Percentiles rank a stretch among this genome's conserved stretches.
Evolutionary conservation across 2,797 vertebrate species (phyloP).

Genomic region (Spinus olivaceus): DNA sequence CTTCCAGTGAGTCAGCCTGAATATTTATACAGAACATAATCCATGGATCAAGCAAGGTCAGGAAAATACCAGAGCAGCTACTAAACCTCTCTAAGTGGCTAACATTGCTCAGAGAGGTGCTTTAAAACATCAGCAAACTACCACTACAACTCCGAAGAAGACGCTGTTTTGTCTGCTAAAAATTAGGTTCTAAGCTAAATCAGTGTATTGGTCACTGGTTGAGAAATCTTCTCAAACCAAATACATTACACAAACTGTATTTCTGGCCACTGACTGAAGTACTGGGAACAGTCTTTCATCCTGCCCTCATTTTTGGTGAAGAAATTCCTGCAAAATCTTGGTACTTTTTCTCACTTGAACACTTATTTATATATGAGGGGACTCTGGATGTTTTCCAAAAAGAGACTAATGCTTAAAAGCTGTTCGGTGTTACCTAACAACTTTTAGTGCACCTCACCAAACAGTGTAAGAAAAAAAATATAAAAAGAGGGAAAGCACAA

Average conservation of each 20-base stretch:
- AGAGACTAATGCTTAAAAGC: background rate
- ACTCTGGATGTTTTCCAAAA: background rate
- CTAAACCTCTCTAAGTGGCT: background rate
- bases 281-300: background rate
- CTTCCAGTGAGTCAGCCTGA: background rate
- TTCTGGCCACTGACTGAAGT: background rate
- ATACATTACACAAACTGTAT: background rate
- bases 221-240: background rate
- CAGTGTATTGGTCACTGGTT: background rate
- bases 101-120: background rate
- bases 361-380: background rate
- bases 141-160: background rate
- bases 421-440: background rate
- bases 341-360: background rate
- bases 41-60: background rate
- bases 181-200: background rate
- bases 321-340: background rate
- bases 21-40: background rate
- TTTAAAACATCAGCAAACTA: background rate
- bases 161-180: background rate
- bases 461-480: background rate
- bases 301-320: background rate
- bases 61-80: background rate
- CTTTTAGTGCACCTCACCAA: background rate
- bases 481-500: background rate